Conservation (phyloP, 2,888 invertebrate species). For the Drosophila neoperkinsi region DNA sequence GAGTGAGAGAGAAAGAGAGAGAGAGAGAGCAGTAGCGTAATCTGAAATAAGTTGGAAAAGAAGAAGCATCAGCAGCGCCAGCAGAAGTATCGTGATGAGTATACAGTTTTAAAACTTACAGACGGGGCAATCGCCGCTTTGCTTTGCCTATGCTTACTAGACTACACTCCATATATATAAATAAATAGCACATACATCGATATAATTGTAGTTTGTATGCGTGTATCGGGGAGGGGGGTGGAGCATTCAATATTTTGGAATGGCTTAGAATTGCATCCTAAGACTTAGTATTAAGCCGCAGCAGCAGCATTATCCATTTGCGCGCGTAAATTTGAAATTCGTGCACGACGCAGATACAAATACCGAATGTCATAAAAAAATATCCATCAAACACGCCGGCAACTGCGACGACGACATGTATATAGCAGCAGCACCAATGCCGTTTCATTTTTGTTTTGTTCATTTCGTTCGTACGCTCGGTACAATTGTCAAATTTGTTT, state of each 20-base stretch:
- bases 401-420: slow-evolving; percentile 45
- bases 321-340: slow-evolving; percentile 69
- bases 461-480: slow-evolving; percentile 81
- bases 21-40: slow-evolving; percentile 69
- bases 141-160: slow-evolving; percentile 55
- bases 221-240: slow-evolving; percentile 14
- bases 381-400: slow-evolving; percentile 75
- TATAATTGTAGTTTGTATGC: slow-evolving; percentile 5
- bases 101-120: slow-evolving; percentile 79
- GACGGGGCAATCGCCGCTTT: slow-evolving; percentile 60
- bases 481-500: slow-evolving; percentile 81
- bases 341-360: slow-evolving; percentile 42
- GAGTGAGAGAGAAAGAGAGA: slow-evolving; percentile 65
- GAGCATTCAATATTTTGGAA: slow-evolving; percentile 47
- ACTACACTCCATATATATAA: slow-evolving; percentile 22
- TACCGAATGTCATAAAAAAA: slow-evolving; percentile 50
- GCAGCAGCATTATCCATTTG: slow-evolving; percentile 40
- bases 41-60: slow-evolving; percentile 77
- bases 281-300: slow-evolving; percentile 11
- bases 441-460: slow-evolving; percentile 81
- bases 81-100: slow-evolving; percentile 78
- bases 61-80: slow-evolving; percentile 75
- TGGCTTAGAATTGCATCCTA: slow-evolving; percentile 44
- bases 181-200: slow-evolving; percentile 1
- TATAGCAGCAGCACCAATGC: slow-evolving; percentile 55